phyloP scores from a whole-genome alignment of 2,113 vertebrate species.

The Synchiropus splendidus region DNA sequence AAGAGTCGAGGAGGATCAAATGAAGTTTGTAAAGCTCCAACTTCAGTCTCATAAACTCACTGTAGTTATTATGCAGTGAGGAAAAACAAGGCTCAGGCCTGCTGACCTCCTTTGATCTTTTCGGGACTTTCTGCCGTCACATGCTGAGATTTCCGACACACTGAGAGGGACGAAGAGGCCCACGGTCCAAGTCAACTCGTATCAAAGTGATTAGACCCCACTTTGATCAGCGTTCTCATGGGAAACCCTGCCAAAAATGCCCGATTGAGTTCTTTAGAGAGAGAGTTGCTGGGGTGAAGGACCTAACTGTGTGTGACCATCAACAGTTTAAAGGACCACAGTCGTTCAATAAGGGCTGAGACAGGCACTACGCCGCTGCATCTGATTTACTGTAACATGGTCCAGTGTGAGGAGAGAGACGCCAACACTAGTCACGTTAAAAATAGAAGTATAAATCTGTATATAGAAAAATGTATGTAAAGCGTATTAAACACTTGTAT shows the following conservation, averaged over 20 bases:
- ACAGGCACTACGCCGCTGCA: constrained; percentile 1
- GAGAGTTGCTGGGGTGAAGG: not conserved
- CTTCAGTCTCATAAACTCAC: too few relatives aligned
- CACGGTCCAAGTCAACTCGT: constrained; percentile 2
- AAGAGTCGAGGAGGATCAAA: too few relatives aligned
- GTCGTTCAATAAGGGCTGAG: not conserved
- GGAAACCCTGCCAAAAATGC: not conserved
- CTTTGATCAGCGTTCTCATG: constrained; percentile 6
- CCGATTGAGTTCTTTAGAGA: constrained; percentile 10
- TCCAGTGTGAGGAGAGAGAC: too few relatives aligned
- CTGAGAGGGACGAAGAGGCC: constrained; percentile 4
- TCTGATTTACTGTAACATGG: too few relatives aligned
- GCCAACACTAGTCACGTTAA: too few relatives aligned
- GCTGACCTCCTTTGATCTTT: constrained; percentile 3
- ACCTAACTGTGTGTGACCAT: constrained; percentile 8
- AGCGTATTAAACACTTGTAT: too few relatives aligned
- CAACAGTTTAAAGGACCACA: constrained; percentile 11
- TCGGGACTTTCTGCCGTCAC: not conserved
- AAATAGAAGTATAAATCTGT: too few relatives aligned
- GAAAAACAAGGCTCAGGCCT: too few relatives aligned
- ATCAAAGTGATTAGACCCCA: constrained; percentile 4
- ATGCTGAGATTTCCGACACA: constrained; percentile 4
- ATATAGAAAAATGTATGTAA: too few relatives aligned
- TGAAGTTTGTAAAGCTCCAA: too few relatives aligned
- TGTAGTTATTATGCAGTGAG: too few relatives aligned